Base-by-base conservation (phyloP, 2,113 vertebrate genomes). In the Hucho hucho region DNA sequence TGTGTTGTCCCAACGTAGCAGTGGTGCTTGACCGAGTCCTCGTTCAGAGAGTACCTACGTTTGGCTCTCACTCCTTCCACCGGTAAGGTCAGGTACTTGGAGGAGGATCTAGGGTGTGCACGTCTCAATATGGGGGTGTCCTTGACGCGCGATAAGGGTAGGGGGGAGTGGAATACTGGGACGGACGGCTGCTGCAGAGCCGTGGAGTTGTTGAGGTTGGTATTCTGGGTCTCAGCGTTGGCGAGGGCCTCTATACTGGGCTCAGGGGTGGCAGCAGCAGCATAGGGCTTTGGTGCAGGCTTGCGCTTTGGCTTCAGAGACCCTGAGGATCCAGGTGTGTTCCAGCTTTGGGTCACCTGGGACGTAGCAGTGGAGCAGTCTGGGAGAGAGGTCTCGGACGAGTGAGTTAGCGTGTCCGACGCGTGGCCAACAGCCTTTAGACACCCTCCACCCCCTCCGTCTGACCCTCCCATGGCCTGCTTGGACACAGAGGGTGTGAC, bases 191-290 rank as follows among this genome's bases (percentile, higher is more conserved):
- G 90, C 92, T 95, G 94, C 81, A 97, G 92, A 12, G 94, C 92
- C 66, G 97, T 96, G 83, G 97, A 98, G 92, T 98, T 99, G 91
- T 98, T 99, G 77, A 95, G 95, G 93, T 98, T 99, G 79, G 93
- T 96, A 93, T 98, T 98, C 73, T 95, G 96, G 79, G 95, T 92
- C 86, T 98, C 96, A 13, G 88, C 81, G 59, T 81, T 70, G 20
- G 79, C 75, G 13, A 86, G 84, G 3, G 88, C 89, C 78, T 95
- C 94, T 0, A 81, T 85, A 81, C 90, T 90, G 16, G 76, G 75
- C 82, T 94, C 93, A 4, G 83, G 76, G 26, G 25, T 24, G 20
- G 72, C 80, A 2, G 81, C 79, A 0, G 76, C n/a, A 7, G n/a
- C 25, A 69, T 61, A 61, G 0, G 89, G 90, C 85, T 96, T 96